Percentiles rank a stretch among this genome's conserved stretches.
These are phyloP conservation scores for Hydrophis major DNA, from an alignment of 2,797 vertebrate species.

Conservation along the genomic window DNA sequence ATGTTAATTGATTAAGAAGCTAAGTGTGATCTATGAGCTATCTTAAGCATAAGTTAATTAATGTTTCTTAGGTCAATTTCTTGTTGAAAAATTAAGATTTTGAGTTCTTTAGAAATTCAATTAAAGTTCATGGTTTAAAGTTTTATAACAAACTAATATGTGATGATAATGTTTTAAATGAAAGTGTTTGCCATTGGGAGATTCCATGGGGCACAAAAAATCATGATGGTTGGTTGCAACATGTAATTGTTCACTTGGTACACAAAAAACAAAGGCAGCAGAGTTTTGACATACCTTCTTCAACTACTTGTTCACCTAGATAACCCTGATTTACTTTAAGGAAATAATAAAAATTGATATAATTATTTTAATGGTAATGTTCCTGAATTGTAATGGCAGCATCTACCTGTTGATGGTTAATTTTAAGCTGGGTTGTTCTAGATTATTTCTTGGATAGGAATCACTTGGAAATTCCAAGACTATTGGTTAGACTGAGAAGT, in stretches of 20 bases:
- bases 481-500: background rate
- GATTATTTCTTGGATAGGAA: background rate
- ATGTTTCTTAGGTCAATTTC: background rate
- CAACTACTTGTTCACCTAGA: background rate
- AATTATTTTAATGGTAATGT: background rate
- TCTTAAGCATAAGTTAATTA: background rate
- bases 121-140: background rate
- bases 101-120: background rate
- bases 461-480: background rate
- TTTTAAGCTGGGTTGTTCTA: background rate
- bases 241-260: background rate
- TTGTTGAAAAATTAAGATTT: background rate
- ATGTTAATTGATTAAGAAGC: background rate
- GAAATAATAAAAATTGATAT: background rate
- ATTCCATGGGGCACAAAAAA: background rate
- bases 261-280: background rate
- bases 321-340: background rate
- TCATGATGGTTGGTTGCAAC: background rate
- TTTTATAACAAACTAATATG: background rate
- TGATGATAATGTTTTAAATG: background rate
- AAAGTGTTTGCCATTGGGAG: background rate
- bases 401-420: background rate
- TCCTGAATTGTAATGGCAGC: background rate
- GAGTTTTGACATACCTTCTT: background rate
- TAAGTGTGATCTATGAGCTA: background rate